phyloP scores from a whole-genome alignment of 2,888 invertebrate genomes.

The Chloroclysta siterata region DNA sequence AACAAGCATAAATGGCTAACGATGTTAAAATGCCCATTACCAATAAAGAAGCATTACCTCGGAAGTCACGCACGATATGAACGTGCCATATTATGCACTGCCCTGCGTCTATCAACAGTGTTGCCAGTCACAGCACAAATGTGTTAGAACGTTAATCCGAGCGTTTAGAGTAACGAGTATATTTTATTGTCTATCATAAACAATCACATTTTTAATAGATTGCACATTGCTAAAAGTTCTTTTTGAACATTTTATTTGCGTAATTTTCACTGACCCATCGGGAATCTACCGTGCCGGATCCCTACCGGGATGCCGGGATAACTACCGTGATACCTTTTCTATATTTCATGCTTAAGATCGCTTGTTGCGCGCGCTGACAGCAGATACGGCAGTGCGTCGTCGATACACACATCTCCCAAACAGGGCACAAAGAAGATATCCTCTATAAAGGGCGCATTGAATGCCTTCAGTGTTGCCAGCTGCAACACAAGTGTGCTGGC shows the following conservation, averaged over 20 bases:
- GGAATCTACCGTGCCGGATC: no score
- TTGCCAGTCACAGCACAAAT: background rate
- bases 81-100: no score
- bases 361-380: slow-evolving; percentile 82
- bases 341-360: slow-evolving; percentile 8
- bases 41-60: no score
- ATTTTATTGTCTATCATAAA: no score
- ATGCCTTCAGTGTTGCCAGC: slow-evolving; percentile 89
- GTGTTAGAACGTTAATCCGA: background rate
- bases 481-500: slow-evolving; percentile 87
- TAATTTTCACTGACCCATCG: no score
- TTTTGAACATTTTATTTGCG: no score
- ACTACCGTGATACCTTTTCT: background rate
- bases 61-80: no score
- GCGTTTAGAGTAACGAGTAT: background rate
- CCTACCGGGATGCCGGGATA: no score
- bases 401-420: slow-evolving; percentile 96
- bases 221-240: no score
- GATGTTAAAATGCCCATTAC: no score
- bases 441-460: slow-evolving; percentile 91
- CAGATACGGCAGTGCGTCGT: slow-evolving; percentile 97
- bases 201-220: no score
- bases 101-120: background rate
- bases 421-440: slow-evolving; percentile 97
- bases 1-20: no score